phyloP scores from a whole-genome alignment of 2,113 vertebrate species.

The Pavo muticus region DNA sequence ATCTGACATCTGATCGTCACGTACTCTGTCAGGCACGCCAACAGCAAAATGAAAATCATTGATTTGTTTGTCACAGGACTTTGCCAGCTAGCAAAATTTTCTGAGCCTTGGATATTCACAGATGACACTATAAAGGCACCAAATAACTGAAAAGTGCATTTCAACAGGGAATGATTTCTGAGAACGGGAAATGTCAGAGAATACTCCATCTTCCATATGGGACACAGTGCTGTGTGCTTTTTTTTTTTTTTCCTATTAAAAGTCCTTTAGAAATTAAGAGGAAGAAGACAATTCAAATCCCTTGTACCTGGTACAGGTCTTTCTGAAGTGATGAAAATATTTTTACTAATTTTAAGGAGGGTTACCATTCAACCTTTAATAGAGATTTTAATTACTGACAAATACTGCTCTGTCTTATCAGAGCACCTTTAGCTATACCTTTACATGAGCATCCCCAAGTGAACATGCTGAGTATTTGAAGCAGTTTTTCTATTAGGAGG shows the following conservation, averaged over 20 bases:
- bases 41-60: conserved; percentile 55
- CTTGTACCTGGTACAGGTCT: neutral
- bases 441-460: neutral
- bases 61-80: conserved; percentile 52
- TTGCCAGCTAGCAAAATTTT: conserved; percentile 46
- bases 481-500: neutral
- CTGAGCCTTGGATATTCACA: neutral
- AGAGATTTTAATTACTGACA: conserved; percentile 23
- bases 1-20: neutral
- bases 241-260: neutral
- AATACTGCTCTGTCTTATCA: neutral
- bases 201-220: neutral
- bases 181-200: neutral
- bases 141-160: conserved; percentile 40
- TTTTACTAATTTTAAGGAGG: neutral
- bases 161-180: neutral
- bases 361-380: neutral
- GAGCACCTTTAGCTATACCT: neutral
- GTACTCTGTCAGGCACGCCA: neutral
- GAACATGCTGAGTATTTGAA: neutral
- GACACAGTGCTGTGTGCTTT: neutral
- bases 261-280: neutral
- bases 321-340: neutral
- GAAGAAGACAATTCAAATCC: neutral
- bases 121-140: neutral